Evolutionary conservation across 2,113 vertebrate species (phyloP).

Genomic region (Gobio gobio): DNA sequence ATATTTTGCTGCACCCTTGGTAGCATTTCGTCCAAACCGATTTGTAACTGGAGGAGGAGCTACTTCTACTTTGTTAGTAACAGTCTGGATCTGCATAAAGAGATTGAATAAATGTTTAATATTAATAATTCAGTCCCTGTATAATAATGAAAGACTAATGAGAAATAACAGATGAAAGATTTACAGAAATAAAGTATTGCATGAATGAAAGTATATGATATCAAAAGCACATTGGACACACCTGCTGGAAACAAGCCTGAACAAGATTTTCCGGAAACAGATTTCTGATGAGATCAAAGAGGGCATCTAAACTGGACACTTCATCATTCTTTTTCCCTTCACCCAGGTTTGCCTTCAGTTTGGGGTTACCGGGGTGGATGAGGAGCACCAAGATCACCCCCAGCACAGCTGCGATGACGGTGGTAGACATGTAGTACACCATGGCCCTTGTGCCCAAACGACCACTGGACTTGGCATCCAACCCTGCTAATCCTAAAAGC

Average conservation of each 20-base stretch:
- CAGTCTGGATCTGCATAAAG: constrained; percentile 88
- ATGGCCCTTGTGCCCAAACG: constrained; percentile 94
- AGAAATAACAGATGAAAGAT: not conserved
- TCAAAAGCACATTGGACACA: constrained; percentile 58
- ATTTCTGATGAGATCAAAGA: constrained; percentile 95
- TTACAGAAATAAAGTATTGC: not conserved
- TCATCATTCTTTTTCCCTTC: constrained; percentile 96
- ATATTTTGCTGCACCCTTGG: constrained; percentile 78
- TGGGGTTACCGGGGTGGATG: constrained; percentile 96
- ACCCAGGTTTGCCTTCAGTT: constrained; percentile 90
- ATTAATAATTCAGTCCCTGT: not conserved
- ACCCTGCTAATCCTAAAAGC: constrained; percentile 87
- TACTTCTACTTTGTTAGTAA: constrained; percentile 86
- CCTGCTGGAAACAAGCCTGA: constrained; percentile 99
- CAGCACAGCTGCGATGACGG: constrained; percentile 91
- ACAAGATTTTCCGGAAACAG: constrained; percentile 97
- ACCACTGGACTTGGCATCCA: constrained; percentile 97
- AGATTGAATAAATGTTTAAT: not conserved
- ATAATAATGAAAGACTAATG: not conserved
- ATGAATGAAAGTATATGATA: not conserved
- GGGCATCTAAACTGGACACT: constrained; percentile 94
- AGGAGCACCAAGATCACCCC: constrained; percentile 93
- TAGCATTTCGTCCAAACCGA: constrained; percentile 75
- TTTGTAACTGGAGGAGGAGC: constrained; percentile 72
- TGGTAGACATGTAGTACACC: constrained; percentile 98